These are phyloP conservation scores for Chrysochloris asiatica DNA, from an alignment of 2,113 vertebrate genomes.

Conservation along the genomic window DNA sequence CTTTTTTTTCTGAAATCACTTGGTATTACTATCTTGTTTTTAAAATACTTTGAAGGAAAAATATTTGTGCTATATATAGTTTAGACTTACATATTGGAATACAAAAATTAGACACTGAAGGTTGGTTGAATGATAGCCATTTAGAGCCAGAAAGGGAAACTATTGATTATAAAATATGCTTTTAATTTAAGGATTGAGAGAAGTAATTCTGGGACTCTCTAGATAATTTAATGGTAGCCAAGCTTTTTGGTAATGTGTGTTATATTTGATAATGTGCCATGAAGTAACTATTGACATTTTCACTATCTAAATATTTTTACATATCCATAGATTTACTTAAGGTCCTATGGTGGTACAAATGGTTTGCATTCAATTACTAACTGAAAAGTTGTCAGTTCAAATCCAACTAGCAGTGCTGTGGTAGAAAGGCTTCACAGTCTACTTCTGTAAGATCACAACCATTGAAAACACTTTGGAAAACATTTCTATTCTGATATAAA, in stretches of 20 bases:
- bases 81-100: neutral
- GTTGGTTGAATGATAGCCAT: neutral
- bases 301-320: neutral
- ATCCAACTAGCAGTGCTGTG: neutral
- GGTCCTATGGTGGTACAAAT: neutral
- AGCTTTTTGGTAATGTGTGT: neutral
- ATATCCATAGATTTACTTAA: neutral
- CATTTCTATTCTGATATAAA: neutral
- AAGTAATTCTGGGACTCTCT: constrained; percentile 14
- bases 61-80: neutral
- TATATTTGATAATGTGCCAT: neutral
- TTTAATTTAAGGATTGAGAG: constrained; percentile 7
- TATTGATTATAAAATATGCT: constrained; percentile 42
- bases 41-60: constrained; percentile 37
- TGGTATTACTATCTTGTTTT: neutral
- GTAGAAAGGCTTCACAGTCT: neutral
- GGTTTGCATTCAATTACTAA: neutral
- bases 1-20: neutral
- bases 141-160: neutral
- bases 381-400: neutral
- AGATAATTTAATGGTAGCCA: neutral
- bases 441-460: no score
- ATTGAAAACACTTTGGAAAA: no score
- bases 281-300: neutral
- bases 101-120: neutral